A percentile compares a stretch with the other conserved stretches of the same genome.
Conservation (phyloP, 1,140 invertebrate genomes). For the Arion vulgaris region DNA sequence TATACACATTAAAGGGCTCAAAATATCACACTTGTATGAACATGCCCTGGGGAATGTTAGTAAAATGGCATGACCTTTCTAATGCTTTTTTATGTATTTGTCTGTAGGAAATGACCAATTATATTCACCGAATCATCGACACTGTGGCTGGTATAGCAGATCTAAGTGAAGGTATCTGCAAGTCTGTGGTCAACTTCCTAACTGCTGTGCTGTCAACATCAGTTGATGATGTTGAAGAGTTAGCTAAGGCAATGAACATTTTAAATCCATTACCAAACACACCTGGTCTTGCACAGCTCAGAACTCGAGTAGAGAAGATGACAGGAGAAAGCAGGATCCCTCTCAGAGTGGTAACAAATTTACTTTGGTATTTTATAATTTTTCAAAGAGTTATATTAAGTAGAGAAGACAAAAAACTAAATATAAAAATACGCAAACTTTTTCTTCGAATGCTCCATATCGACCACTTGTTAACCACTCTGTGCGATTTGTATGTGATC, state of each 20-base stretch:
- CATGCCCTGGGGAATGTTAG: too few species aligned
- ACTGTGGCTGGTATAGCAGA: not conserved
- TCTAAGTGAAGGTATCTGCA: not conserved
- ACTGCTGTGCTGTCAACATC: not conserved
- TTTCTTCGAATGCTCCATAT: too few species aligned
- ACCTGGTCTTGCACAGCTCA: not conserved
- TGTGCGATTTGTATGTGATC: too few species aligned
- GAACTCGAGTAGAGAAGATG: not conserved
- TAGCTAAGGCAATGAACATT: not conserved
- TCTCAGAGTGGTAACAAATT: not conserved
- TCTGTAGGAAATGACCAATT: conserved; percentile 18
- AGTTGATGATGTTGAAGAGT: not conserved
- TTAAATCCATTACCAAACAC: conserved; percentile 19
- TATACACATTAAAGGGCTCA: too few species aligned
- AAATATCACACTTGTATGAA: too few species aligned
- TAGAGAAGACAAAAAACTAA: too few species aligned
- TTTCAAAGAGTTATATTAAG: too few species aligned
- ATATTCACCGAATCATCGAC: conserved; percentile 30
- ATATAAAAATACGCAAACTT: too few species aligned
- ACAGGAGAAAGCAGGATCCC: not conserved
- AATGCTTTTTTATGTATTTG: not conserved
- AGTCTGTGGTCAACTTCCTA: not conserved
- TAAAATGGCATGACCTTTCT: too few species aligned
- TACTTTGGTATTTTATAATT: not conserved
- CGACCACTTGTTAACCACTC: too few species aligned